A percentile compares a stretch with the other conserved stretches of the same genome.
Conservation (phyloP, 1,140 invertebrate species). For the Zaprionus nigranus region DNA sequence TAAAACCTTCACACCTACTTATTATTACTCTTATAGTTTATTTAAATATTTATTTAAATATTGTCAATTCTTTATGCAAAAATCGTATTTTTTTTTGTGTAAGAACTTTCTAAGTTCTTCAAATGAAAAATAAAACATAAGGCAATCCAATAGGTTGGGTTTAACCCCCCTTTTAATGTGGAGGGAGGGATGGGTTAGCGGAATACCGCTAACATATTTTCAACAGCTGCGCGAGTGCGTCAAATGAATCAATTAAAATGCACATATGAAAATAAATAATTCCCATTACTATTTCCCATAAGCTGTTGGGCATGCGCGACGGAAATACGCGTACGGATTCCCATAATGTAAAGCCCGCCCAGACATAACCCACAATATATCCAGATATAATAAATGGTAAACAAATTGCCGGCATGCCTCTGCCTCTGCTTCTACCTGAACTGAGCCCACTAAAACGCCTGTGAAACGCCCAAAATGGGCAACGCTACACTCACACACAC, state of each 20-base stretch:
- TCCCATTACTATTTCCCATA: constrained; percentile 64
- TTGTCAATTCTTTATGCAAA: no score
- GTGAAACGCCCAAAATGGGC: constrained; percentile 31
- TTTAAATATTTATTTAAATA: no score
- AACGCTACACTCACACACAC: not conserved
- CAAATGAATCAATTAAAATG: constrained; percentile 40
- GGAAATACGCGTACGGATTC: constrained; percentile 58
- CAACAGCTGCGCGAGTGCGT: constrained; percentile 57
- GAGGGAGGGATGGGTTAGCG: not conserved
- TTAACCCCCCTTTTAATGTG: not conserved
- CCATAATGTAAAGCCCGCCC: constrained; percentile 60
- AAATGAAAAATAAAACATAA: not conserved
- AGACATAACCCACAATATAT: constrained; percentile 62
- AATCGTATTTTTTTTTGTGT: no score
- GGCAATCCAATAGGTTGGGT: not conserved
- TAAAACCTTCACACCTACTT: no score
- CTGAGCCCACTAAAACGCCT: constrained; percentile 24
- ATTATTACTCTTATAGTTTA: no score
- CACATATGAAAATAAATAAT: constrained; percentile 57
- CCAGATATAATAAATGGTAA: constrained; percentile 41
- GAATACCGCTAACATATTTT: constrained; percentile 54
- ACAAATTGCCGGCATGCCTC: constrained; percentile 42
- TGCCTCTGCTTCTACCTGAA: constrained; percentile 24
- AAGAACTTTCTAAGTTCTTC: no score
- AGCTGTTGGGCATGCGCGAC: constrained; percentile 67